Evolutionary conservation across 2,113 vertebrate genomes (phyloP).

Genomic region (Crocuta crocuta): DNA sequence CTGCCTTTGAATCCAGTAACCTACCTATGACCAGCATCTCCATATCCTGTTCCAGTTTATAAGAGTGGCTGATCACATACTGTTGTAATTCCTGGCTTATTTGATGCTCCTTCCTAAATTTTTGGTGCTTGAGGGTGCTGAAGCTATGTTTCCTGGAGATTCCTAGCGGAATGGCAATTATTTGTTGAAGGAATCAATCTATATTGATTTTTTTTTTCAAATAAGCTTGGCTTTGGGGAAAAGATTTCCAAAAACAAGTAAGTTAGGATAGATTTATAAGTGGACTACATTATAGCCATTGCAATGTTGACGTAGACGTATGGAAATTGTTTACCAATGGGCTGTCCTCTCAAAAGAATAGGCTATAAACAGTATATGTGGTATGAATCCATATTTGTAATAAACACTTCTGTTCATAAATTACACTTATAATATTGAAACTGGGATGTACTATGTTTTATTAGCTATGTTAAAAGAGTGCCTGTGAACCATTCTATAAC

Average conservation of each 20-base stretch:
- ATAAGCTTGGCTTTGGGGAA: background rate
- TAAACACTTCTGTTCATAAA: background rate
- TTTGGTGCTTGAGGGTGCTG: background rate
- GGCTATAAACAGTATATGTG: background rate
- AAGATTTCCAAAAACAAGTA: background rate
- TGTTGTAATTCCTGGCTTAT: background rate
- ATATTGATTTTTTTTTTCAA: conserved; percentile 39
- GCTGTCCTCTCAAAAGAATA: background rate
- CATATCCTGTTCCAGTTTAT: background rate
- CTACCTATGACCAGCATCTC: conserved; percentile 54
- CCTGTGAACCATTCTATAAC: background rate
- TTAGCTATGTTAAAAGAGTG: background rate
- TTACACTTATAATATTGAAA: background rate
- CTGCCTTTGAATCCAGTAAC: conserved; percentile 44
- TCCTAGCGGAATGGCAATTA: background rate
- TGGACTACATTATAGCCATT: background rate
- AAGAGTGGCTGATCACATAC: background rate
- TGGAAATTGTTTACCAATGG: background rate
- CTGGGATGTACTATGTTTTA: background rate
- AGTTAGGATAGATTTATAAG: background rate
- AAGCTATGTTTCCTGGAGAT: background rate
- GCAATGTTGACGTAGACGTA: background rate
- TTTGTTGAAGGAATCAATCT: background rate
- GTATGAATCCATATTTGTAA: background rate
- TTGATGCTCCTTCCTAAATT: background rate